Conservation (phyloP, 2,888 invertebrate genomes). For the Lampropteryx suffumata region DNA sequence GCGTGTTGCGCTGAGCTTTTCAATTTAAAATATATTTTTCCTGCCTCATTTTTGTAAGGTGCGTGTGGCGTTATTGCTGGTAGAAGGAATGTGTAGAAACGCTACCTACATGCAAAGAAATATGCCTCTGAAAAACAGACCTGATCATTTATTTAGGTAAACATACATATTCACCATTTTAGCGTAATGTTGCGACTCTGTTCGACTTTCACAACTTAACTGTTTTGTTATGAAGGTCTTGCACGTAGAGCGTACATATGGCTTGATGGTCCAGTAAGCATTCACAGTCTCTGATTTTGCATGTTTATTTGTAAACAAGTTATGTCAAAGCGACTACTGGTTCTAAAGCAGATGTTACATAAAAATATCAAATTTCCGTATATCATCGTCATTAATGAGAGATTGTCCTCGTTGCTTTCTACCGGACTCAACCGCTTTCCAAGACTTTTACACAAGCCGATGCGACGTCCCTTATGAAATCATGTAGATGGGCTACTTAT, state of each 20-base stretch:
- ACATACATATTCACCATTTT: slow-evolving; percentile 45
- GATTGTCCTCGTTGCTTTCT: slow-evolving; percentile 56
- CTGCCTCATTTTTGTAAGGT: background rate
- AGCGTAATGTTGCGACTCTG: slow-evolving; percentile 46
- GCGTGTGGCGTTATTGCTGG: background rate
- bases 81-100: too few relatives aligned
- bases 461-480: slow-evolving; percentile 38
- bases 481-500: too few relatives aligned
- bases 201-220: slow-evolving; percentile 56
- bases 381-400: slow-evolving; percentile 49
- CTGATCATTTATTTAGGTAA: slow-evolving; percentile 45
- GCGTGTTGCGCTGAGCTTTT: slow-evolving; percentile 13
- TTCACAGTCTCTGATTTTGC: slow-evolving; percentile 34
- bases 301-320: slow-evolving; percentile 26
- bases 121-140: too few relatives aligned
- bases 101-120: too few relatives aligned
- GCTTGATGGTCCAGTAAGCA: slow-evolving; percentile 42
- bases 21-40: slow-evolving; percentile 16
- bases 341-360: slow-evolving; percentile 25
- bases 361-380: slow-evolving; percentile 41
- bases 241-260: slow-evolving; percentile 37
- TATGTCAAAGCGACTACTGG: slow-evolving; percentile 18
- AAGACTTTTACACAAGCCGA: slow-evolving; percentile 41
- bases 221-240: slow-evolving; percentile 51
- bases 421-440: slow-evolving; percentile 50